Evolutionary conservation across 1,140 invertebrate genomes (phyloP).

Genomic region (Aricia agestis): DNA sequence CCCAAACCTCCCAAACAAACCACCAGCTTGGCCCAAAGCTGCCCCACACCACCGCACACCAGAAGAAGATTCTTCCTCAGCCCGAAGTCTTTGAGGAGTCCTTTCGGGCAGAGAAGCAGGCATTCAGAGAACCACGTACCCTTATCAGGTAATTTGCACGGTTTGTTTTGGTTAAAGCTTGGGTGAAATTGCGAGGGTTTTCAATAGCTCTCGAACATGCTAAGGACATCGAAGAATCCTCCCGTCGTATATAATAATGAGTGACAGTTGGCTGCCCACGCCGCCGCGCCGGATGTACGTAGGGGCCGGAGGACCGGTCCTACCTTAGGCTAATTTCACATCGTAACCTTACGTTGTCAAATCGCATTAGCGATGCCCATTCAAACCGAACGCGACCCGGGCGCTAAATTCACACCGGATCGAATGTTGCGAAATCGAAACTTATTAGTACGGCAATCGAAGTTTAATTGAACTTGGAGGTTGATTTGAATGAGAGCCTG

Average conservation of each 20-base stretch:
- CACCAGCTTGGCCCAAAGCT: slow-evolving; percentile 78
- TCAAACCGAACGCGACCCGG: not conserved
- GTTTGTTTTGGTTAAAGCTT: not conserved
- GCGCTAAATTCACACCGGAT: not conserved
- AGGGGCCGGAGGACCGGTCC: slow-evolving; percentile 68
- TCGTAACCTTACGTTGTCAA: slow-evolving; percentile 23
- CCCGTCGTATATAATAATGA: slow-evolving; percentile 56
- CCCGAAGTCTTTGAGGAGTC: slow-evolving; percentile 84
- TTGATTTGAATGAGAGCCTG: not conserved
- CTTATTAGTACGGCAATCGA: not conserved
- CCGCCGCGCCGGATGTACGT: slow-evolving; percentile 68
- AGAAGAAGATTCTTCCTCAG: slow-evolving; percentile 88
- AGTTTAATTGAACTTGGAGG: not conserved
- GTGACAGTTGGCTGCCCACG: slow-evolving; percentile 66
- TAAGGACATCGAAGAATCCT: slow-evolving; percentile 48
- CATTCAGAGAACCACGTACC: slow-evolving; percentile 75
- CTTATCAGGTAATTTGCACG: slow-evolving; percentile 79
- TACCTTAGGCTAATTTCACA: slow-evolving; percentile 19
- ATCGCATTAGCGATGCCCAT: not conserved
- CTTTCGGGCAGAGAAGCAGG: slow-evolving; percentile 77
- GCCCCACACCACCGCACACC: slow-evolving; percentile 87
- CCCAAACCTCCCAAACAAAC: slow-evolving; percentile 70
- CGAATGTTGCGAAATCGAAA: not conserved
- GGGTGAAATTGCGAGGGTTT: too few species aligned
- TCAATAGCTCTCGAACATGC: slow-evolving; percentile 5